Percentiles rank a stretch among this genome's conserved stretches.
These are phyloP conservation scores for Lasioglossum zephyrum DNA, from an alignment of 2,888 invertebrate genomes.

Conservation along the genomic window DNA sequence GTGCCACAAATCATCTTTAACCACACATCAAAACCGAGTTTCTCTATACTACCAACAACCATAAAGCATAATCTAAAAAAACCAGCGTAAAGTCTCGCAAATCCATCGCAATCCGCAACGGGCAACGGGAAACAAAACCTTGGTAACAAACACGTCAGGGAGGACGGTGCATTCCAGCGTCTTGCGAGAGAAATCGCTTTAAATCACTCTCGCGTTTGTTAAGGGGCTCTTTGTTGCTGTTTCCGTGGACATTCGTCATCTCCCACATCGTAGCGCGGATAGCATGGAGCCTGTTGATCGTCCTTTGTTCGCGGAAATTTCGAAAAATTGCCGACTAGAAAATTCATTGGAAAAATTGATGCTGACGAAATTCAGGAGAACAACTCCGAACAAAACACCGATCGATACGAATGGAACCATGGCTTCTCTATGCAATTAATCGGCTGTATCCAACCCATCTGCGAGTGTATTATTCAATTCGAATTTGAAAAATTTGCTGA, in stretches of 20 bases:
- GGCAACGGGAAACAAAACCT: background rate
- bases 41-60: background rate
- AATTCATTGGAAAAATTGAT: background rate
- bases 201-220: conserved; percentile 11
- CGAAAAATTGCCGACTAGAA: background rate
- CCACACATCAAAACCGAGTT: background rate
- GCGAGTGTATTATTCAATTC: background rate
- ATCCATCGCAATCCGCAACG: background rate
- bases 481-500: background rate
- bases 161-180: background rate
- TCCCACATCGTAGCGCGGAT: background rate
- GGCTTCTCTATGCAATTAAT: too few species aligned
- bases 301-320: background rate
- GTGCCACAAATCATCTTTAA: background rate
- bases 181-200: conserved; percentile 1
- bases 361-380: background rate
- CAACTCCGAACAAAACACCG: background rate
- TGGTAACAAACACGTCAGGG: background rate
- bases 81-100: background rate
- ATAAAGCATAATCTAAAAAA: background rate
- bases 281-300: background rate
- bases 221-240: conserved; percentile 2
- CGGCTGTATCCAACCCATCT: background rate
- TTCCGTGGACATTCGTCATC: conserved; percentile 7
- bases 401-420: background rate